Evolutionary conservation across 2,888 invertebrate species (phyloP).

Genomic region (Germaria angustata): DNA sequence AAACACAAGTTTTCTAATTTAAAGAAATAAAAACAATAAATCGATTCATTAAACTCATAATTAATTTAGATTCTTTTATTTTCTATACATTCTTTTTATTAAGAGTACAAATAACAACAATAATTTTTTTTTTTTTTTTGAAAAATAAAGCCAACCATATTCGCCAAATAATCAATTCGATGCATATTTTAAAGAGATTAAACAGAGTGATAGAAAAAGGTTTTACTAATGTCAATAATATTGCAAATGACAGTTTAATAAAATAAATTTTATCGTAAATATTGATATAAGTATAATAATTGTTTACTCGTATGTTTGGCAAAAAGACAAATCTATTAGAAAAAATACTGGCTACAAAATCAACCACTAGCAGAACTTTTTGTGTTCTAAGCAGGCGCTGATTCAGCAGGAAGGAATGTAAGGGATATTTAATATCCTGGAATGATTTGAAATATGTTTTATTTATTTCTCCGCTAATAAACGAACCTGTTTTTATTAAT

Average conservation of each 20-base stretch:
- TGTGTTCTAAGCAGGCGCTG: no score
- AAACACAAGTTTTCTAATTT: constrained; percentile 1
- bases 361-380: not conserved
- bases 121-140: not conserved
- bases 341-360: not conserved
- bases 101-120: not conserved
- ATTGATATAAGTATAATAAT: not conserved
- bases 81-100: not conserved
- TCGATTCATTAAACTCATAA: not conserved
- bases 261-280: constrained; percentile 66
- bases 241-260: constrained; percentile 71
- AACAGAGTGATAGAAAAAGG: not conserved
- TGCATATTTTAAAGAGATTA: not conserved
- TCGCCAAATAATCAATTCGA: constrained; percentile 34
- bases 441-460: no score
- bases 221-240: constrained; percentile 43
- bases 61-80: not conserved
- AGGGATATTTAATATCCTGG: no score
- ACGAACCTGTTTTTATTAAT: no score
- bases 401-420: no score
- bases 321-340: not conserved
- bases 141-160: not conserved
- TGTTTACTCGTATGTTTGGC: not conserved
- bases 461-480: no score
- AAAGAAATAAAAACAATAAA: not conserved